phyloP scores from a whole-genome alignment of 2,797 vertebrate genomes.

The Gymnodraco acuticeps region DNA sequence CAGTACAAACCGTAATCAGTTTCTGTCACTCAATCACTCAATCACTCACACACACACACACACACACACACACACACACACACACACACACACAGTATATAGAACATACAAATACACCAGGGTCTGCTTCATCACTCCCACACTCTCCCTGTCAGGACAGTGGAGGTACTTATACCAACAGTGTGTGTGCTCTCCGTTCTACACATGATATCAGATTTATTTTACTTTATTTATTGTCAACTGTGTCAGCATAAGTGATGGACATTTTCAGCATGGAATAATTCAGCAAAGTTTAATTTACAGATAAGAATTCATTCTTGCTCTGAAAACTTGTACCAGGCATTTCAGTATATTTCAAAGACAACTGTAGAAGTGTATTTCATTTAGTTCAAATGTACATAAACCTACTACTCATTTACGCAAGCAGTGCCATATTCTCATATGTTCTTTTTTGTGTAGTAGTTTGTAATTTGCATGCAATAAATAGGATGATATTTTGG shows the following conservation, averaged over 20 bases:
- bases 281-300: background rate
- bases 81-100: constrained; percentile 37
- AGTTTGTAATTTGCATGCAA: background rate
- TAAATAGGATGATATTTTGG: background rate
- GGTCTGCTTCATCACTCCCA: constrained; percentile 25
- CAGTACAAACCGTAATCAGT: constrained; percentile 51
- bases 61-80: constrained; percentile 19
- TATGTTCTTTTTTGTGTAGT: background rate
- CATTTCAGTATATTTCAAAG: constrained; percentile 6
- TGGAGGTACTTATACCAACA: background rate
- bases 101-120: constrained; percentile 27
- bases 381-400: background rate
- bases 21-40: constrained; percentile 66
- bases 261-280: background rate
- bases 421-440: background rate
- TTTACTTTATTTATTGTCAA: background rate
- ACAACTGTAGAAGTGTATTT: background rate
- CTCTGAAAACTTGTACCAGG: background rate
- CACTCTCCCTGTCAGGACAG: constrained; percentile 6
- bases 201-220: background rate
- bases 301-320: background rate
- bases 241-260: constrained; percentile 6
- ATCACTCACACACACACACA: constrained; percentile 11
- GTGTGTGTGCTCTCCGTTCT: constrained; percentile 14
- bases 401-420: background rate